phyloP scores from a whole-genome alignment of 2,888 invertebrate species.

The Lasius platythorax region DNA sequence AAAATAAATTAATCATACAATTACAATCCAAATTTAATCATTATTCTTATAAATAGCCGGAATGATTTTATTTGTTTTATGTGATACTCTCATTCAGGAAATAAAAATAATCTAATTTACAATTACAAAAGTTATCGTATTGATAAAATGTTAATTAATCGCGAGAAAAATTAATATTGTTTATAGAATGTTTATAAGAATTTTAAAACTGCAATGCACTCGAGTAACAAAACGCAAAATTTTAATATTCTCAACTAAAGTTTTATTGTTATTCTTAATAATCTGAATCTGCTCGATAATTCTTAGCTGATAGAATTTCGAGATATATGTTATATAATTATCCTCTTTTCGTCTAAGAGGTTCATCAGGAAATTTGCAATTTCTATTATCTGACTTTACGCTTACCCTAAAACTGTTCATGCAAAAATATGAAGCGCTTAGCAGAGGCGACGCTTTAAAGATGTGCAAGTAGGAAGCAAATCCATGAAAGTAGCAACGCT shows the following conservation, averaged over 20 bases:
- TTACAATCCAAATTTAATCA: neutral
- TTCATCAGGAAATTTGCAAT: slow-evolving; percentile 12
- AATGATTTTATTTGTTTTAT: neutral
- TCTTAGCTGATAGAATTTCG: neutral
- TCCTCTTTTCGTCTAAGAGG: neutral
- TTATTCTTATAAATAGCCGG: neutral
- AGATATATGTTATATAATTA: slow-evolving; percentile 9
- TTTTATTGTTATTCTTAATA: neutral
- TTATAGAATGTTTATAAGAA: neutral
- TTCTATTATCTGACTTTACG: slow-evolving; percentile 13
- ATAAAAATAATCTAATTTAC: neutral
- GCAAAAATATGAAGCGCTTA: slow-evolving; percentile 28
- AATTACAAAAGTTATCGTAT: neutral
- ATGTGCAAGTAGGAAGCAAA: slow-evolving; percentile 37
- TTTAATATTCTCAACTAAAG: neutral
- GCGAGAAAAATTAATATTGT: neutral
- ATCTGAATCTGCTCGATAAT: neutral
- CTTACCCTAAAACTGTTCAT: slow-evolving; percentile 21
- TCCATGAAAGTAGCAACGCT: slow-evolving; percentile 38
- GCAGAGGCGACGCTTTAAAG: slow-evolving; percentile 6
- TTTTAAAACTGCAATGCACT: neutral
- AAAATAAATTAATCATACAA: slow-evolving; percentile 18
- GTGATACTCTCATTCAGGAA: neutral
- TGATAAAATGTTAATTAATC: neutral
- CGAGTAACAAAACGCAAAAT: neutral